Conservation (phyloP, 2,888 invertebrate species). For the Blastobasis lacticolella region DNA sequence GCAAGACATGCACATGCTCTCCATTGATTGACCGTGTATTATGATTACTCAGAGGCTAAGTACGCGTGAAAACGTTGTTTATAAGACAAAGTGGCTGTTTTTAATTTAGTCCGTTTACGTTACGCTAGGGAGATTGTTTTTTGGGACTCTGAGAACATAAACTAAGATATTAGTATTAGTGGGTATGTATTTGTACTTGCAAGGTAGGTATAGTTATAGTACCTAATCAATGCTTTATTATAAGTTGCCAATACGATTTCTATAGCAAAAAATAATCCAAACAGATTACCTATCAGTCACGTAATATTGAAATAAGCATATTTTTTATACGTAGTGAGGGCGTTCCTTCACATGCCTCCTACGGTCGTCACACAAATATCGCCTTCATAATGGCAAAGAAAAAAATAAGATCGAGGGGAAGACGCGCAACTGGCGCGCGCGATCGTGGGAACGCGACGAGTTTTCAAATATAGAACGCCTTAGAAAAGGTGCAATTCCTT, state of each 20-base stretch:
- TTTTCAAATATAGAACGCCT: constrained; percentile 68
- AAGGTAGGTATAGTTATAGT: no score
- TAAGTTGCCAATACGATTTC: no score
- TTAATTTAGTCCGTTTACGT: constrained; percentile 17
- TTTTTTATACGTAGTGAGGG: not conserved
- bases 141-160: no score
- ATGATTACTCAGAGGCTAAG: constrained; percentile 47
- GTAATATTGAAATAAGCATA: no score
- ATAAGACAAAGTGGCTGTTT: constrained; percentile 33
- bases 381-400: constrained; percentile 45
- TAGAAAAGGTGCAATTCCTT: constrained; percentile 70
- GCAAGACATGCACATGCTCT: constrained; percentile 41
- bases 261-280: no score
- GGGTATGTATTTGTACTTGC: not conserved
- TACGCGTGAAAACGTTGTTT: constrained; percentile 47
- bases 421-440: constrained; percentile 70
- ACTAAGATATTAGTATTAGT: not conserved
- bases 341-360: constrained; percentile 26
- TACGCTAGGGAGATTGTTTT: no score
- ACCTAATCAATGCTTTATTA: no score
- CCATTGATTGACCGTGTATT: constrained; percentile 53
- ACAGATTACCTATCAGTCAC: no score
- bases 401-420: constrained; percentile 54
- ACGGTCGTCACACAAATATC: constrained; percentile 52
- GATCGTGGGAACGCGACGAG: constrained; percentile 71